Conservation (phyloP, 2,797 vertebrate genomes). For the Lepus oiostolus region DNA sequence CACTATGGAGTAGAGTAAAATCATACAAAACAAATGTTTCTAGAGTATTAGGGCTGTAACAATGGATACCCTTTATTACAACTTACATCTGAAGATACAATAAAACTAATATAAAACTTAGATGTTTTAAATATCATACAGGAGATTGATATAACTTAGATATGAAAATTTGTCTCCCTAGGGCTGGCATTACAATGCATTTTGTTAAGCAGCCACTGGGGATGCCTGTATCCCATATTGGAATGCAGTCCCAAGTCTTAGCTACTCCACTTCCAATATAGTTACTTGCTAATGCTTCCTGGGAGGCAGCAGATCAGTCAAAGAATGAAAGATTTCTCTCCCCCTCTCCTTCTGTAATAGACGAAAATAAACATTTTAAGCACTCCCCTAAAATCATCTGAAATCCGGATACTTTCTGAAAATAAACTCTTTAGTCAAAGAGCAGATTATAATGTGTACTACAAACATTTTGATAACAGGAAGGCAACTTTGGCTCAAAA, state of each 20-base stretch:
- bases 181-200: no score
- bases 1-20: conserved; percentile 5
- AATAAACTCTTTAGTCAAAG: not conserved
- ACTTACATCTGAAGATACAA: not conserved
- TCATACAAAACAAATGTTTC: not conserved
- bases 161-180: not conserved
- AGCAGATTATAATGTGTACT: not conserved
- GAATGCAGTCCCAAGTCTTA: no score
- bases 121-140: not conserved
- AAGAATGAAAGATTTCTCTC: no score
- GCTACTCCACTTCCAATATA: no score
- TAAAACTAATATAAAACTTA: not conserved
- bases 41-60: not conserved
- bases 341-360: no score
- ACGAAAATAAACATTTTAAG: no score
- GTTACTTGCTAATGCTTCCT: no score
- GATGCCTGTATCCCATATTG: no score
- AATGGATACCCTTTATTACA: not conserved
- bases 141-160: not conserved
- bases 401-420: not conserved
- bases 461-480: not conserved
- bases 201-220: no score
- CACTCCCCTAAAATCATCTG: not conserved
- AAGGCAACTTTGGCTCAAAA: not conserved
- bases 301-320: no score